These are phyloP conservation scores for Agriopis leucophaearia DNA, from an alignment of 2,888 invertebrate species.

Conservation along the genomic window DNA sequence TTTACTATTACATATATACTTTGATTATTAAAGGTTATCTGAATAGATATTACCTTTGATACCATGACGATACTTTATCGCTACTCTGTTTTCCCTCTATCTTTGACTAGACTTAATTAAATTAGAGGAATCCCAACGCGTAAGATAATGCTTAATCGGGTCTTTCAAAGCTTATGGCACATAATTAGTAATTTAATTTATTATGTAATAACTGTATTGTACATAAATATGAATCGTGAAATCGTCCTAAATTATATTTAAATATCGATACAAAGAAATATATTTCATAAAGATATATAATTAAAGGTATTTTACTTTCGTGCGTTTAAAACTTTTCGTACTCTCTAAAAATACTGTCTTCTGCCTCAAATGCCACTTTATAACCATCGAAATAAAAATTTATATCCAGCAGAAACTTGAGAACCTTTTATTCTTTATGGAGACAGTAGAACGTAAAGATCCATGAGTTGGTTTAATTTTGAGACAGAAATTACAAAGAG, in stretches of 20 bases:
- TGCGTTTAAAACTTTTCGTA: neutral
- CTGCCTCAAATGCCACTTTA: neutral
- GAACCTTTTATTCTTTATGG: conserved; percentile 12
- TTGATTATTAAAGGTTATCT: too few relatives aligned
- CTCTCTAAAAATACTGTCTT: neutral
- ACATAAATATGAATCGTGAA: neutral
- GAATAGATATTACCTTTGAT: too few relatives aligned
- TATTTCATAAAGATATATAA: too few relatives aligned
- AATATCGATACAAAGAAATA: too few relatives aligned
- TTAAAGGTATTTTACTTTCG: too few relatives aligned
- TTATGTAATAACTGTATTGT: too few relatives aligned
- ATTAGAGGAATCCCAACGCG: conserved; percentile 42
- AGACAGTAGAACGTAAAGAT: conserved; percentile 1
- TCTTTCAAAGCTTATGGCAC: conserved; percentile 18
- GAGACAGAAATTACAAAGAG: conserved; percentile 4
- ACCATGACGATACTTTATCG: neutral
- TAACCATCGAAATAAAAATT: conserved; percentile 19
- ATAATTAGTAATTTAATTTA: neutral
- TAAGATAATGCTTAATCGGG: conserved; percentile 41
- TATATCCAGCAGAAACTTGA: neutral
- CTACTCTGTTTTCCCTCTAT: conserved; percentile 21
- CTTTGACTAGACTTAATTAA: conserved; percentile 42
- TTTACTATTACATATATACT: too few relatives aligned
- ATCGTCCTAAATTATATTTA: too few relatives aligned
- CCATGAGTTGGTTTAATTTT: neutral